Conservation (phyloP, 1,140 invertebrate species). For the Danaus melanippus region DNA sequence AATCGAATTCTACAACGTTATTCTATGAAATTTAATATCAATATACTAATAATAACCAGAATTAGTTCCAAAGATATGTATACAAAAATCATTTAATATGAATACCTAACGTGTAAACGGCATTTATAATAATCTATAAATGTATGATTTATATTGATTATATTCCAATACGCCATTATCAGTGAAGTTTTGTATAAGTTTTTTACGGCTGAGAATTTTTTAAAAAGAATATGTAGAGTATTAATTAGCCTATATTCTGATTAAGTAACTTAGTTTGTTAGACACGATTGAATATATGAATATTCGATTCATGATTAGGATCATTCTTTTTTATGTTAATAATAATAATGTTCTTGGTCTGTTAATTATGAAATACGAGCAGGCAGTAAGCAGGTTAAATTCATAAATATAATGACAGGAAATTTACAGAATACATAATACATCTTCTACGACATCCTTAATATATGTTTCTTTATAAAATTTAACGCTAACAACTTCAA, state of each 20-base stretch:
- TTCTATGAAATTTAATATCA: constrained; percentile 62
- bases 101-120: constrained; percentile 40
- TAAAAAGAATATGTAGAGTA: constrained; percentile 8
- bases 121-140: constrained; percentile 46
- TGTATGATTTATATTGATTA: constrained; percentile 41
- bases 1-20: constrained; percentile 55
- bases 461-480: too few relatives aligned
- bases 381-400: too few relatives aligned
- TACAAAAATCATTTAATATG: constrained; percentile 45
- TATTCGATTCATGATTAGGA: too few relatives aligned
- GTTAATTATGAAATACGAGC: too few relatives aligned
- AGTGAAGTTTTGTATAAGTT: constrained; percentile 24
- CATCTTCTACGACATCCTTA: too few relatives aligned
- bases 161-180: constrained; percentile 33
- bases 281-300: too few relatives aligned
- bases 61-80: constrained; percentile 36
- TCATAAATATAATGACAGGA: too few relatives aligned
- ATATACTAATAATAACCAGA: constrained; percentile 52
- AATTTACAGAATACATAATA: too few relatives aligned
- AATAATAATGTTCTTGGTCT: too few relatives aligned
- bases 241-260: constrained; percentile 11
- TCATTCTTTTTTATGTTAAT: too few relatives aligned
- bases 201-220: constrained; percentile 33
- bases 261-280: too few relatives aligned
- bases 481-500: too few relatives aligned